These are phyloP conservation scores for Anneissia japonica DNA, from an alignment of 35 echinoderm and acorn worm genomes.

Conservation along the genomic window DNA sequence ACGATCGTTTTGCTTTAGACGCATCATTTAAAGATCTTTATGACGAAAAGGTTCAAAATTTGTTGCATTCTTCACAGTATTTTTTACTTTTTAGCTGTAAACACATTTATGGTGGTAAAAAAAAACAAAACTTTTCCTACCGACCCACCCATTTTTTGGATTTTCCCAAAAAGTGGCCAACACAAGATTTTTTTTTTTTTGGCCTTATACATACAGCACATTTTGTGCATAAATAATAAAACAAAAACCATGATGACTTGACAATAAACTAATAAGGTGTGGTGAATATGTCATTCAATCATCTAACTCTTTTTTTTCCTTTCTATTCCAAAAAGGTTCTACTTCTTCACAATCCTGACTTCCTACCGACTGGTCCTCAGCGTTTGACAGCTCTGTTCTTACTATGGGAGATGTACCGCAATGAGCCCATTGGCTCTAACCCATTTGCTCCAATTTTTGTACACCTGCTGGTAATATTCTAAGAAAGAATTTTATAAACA, in stretches of 20 bases:
- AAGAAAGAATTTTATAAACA: too few relatives aligned
- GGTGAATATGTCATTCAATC: background rate
- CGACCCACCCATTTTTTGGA: too few relatives aligned
- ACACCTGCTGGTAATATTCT: conserved; percentile 79
- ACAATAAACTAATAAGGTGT: too few relatives aligned
- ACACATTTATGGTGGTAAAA: background rate
- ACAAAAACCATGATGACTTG: too few relatives aligned
- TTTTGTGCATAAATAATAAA: too few relatives aligned
- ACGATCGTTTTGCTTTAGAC: background rate
- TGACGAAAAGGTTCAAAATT: background rate
- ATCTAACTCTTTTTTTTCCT: too few relatives aligned
- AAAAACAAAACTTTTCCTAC: too few relatives aligned
- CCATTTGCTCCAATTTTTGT: conserved; percentile 92
- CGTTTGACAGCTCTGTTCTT: conserved; percentile 75
- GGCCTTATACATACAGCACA: too few relatives aligned
- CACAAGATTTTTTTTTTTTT: too few relatives aligned
- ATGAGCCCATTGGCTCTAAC: conserved; percentile 70
- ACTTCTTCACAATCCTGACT: conserved; percentile 62
- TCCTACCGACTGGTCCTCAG: conserved; percentile 63
- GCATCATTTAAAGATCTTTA: background rate
- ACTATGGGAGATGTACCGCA: conserved; percentile 85
- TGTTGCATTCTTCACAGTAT: background rate
- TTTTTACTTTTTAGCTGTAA: background rate
- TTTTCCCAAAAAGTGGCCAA: too few relatives aligned
- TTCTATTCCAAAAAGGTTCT: too few relatives aligned